These are phyloP conservation scores for Odontomachus brunneus DNA, from an alignment of 1,140 invertebrate genomes.

Conservation along the genomic window DNA sequence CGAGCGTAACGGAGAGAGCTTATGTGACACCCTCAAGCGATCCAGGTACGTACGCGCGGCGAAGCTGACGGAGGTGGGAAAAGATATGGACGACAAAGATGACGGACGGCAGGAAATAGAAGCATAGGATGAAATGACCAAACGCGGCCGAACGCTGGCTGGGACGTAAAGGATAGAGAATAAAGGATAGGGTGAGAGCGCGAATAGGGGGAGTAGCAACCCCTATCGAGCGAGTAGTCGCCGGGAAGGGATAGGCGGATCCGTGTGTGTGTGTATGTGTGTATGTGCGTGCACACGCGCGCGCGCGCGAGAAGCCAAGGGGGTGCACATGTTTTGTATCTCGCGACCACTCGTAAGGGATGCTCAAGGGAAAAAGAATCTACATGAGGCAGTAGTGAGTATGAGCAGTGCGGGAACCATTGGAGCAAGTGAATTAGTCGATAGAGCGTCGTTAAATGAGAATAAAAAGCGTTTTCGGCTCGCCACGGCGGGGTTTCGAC, in stretches of 20 bases:
- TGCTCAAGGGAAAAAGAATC: neutral
- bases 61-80: neutral
- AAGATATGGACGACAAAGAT: neutral
- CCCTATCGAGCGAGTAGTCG: constrained; percentile 40
- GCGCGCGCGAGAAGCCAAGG: neutral
- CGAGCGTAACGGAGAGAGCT: neutral
- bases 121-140: neutral
- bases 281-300: neutral
- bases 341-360: neutral
- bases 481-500: neutral
- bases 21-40: neutral
- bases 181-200: neutral
- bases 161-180: neutral
- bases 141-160: neutral
- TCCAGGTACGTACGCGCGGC: neutral
- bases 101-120: constrained; percentile 13
- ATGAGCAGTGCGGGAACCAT: constrained; percentile 15
- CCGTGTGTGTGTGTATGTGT: constrained; percentile 3
- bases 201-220: neutral
- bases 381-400: neutral
- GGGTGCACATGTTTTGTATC: constrained; percentile 12
- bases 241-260: neutral
- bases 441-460: constrained; percentile 27
- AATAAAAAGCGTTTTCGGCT: constrained; percentile 7
- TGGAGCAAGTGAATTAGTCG: constrained; percentile 31